Evolutionary conservation across 2,797 vertebrate species (phyloP), one percentile per base, ranked within the genome.

Genomic region (Phataginus tetradactyla): DNA sequence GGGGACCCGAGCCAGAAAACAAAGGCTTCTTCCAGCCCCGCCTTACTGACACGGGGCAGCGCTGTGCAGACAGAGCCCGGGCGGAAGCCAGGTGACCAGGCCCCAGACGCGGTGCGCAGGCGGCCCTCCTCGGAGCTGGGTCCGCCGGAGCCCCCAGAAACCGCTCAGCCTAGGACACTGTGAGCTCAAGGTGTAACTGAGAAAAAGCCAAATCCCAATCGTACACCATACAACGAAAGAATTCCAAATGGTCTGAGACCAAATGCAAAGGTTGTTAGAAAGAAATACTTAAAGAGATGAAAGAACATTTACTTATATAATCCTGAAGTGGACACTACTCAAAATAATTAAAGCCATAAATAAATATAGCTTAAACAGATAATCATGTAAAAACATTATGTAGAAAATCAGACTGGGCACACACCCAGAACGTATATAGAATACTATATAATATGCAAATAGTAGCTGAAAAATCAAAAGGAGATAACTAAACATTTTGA

Each of bases 21-120:
- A 10, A 7, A 45, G 14, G 29, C 9, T 32, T 8, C 12, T 18
- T 45, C 49, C 15, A 7, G 29, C 29, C 21, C n/a, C 5, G 39
- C 39, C 39, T 39, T 39, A 39, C 39, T 39, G 39, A 39, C 39
- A 7, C 39, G 39, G 39, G 6, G 39, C 39, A 39, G 39, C 39
- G 6, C 8, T 21, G 15, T 11, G 5, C 49, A 2, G 23, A 37
- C 45, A n/a, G 32, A 69, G 53, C 8, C 39, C 27, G 27, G 21
- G 23, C 53, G 11, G 25, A 66, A 32, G 25, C 42, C 39, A 15
- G 42, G 37, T 11, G 13, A 49, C 32, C n/a, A n/a, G 17, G 5
- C 8, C 5, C 37, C 25, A 8, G 21, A 27, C 2, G 0, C 17
- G n/a, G 32, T 15, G 7, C 11, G 1, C 4, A 21, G 42, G 29